phyloP scores from a whole-genome alignment of 2,888 invertebrate species.

The Mythimna impura region DNA sequence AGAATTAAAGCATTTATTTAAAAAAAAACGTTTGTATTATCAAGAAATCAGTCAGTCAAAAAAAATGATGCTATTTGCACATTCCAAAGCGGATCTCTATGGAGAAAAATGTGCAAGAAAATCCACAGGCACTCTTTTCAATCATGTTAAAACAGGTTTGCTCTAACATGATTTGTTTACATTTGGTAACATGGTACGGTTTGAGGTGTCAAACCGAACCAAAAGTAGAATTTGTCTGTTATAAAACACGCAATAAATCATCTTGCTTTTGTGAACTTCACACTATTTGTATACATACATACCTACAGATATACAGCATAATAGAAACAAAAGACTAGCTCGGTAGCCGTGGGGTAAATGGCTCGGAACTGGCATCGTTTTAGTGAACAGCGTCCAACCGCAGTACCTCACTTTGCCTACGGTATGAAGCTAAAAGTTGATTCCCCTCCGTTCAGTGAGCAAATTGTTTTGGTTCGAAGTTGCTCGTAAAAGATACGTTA shows the following conservation, averaged over 20 bases:
- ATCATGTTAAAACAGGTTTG: too few species aligned
- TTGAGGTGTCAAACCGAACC: not conserved
- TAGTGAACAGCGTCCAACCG: slow-evolving; percentile 65
- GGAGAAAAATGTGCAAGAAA: too few species aligned
- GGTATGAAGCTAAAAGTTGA: slow-evolving; percentile 24
- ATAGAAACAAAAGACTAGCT: slow-evolving; percentile 70
- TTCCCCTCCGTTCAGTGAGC: slow-evolving; percentile 12
- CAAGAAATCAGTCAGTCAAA: too few species aligned
- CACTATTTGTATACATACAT: slow-evolving; percentile 35
- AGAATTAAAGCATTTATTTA: too few species aligned
- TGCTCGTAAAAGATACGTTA: not conserved
- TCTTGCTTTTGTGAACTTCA: slow-evolving; percentile 52
- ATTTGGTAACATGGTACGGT: too few species aligned
- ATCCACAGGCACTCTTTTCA: too few species aligned
- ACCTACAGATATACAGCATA: slow-evolving; percentile 46
- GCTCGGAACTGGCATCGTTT: slow-evolving; percentile 72
- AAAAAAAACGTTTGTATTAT: too few species aligned
- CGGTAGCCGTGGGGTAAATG: slow-evolving; percentile 73
- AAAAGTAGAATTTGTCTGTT: slow-evolving; percentile 44
- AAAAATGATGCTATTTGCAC: too few species aligned
- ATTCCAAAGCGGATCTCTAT: too few species aligned
- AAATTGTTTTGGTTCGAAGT: slow-evolving; percentile 37
- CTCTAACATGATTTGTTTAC: too few species aligned
- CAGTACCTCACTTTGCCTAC: slow-evolving; percentile 45
- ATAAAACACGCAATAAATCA: slow-evolving; percentile 45